phyloP scores from a whole-genome alignment of 2,113 vertebrate genomes.

The Xenopus laevis region DNA sequence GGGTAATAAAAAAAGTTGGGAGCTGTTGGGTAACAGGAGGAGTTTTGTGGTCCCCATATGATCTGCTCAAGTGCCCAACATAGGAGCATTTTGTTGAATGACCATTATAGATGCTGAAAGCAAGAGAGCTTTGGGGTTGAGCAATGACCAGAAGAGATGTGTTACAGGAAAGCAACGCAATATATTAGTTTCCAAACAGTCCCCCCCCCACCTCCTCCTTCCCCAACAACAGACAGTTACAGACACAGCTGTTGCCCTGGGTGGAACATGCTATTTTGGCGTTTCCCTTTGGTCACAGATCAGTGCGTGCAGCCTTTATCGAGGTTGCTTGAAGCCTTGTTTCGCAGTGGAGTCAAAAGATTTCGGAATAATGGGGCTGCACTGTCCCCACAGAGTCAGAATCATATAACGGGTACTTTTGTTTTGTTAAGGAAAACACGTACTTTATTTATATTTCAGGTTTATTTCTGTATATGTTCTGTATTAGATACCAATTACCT shows the following conservation, averaged over 20 bases:
- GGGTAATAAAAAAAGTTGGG: too few relatives aligned
- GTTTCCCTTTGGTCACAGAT: conserved; percentile 41
- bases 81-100: too few relatives aligned
- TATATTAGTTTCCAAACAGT: conserved; percentile 11
- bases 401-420: too few relatives aligned
- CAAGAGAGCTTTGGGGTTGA: not conserved
- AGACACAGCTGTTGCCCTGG: conserved; percentile 38
- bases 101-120: not conserved
- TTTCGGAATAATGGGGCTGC: not conserved
- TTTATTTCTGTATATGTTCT: too few relatives aligned
- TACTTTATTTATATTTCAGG: too few relatives aligned
- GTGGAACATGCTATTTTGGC: conserved; percentile 32
- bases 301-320: not conserved
- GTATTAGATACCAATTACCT: too few relatives aligned
- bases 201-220: conserved; percentile 27
- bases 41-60: too few relatives aligned
- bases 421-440: too few relatives aligned
- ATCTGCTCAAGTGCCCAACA: too few relatives aligned
- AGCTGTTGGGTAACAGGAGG: too few relatives aligned
- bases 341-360: not conserved
- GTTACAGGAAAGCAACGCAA: conserved; percentile 31
- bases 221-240: conserved; percentile 26
- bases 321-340: not conserved
- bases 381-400: too few relatives aligned
- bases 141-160: not conserved